A percentile compares a stretch with the other conserved stretches of the same genome.
These are phyloP conservation scores for Pseudomyrmex concolor DNA, from an alignment of 1,140 invertebrate genomes.

Conservation along the genomic window DNA sequence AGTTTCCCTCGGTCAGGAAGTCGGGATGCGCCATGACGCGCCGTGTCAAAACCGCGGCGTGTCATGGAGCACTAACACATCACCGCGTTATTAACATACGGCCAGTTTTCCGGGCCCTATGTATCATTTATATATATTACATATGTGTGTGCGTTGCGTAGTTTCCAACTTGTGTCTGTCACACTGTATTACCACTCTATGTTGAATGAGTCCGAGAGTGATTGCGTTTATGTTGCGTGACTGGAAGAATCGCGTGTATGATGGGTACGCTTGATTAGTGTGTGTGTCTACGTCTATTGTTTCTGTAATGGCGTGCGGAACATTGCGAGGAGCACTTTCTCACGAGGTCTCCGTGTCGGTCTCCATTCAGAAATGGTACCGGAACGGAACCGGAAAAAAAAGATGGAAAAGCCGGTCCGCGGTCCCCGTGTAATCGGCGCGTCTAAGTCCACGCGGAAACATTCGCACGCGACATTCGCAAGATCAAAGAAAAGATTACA, in stretches of 20 bases:
- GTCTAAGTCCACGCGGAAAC: not conserved
- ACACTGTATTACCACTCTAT: constrained; percentile 84
- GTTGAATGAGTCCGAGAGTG: constrained; percentile 82
- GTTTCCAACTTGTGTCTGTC: constrained; percentile 87
- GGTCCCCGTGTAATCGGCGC: constrained; percentile 25
- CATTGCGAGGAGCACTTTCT: constrained; percentile 77
- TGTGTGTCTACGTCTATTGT: constrained; percentile 86
- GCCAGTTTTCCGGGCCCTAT: constrained; percentile 46
- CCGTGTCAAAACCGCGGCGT: constrained; percentile 18
- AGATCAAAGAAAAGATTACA: too few relatives aligned
- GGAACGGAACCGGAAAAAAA: constrained; percentile 10
- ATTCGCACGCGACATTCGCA: constrained; percentile 5
- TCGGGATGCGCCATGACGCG: not conserved
- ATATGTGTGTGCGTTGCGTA: constrained; percentile 77
- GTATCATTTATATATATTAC: constrained; percentile 61
- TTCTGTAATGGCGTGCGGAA: constrained; percentile 83
- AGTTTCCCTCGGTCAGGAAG: constrained; percentile 60
- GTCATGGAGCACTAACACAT: not conserved
- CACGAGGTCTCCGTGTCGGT: constrained; percentile 53
- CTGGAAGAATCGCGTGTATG: constrained; percentile 82
- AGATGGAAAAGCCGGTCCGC: not conserved
- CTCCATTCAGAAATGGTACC: constrained; percentile 10
- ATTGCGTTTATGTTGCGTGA: constrained; percentile 82
- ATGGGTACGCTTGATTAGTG: constrained; percentile 85
- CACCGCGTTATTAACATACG: constrained; percentile 39